Conservation (phyloP, 2,888 invertebrate genomes). For the Leptodirus hochenwartii region DNA sequence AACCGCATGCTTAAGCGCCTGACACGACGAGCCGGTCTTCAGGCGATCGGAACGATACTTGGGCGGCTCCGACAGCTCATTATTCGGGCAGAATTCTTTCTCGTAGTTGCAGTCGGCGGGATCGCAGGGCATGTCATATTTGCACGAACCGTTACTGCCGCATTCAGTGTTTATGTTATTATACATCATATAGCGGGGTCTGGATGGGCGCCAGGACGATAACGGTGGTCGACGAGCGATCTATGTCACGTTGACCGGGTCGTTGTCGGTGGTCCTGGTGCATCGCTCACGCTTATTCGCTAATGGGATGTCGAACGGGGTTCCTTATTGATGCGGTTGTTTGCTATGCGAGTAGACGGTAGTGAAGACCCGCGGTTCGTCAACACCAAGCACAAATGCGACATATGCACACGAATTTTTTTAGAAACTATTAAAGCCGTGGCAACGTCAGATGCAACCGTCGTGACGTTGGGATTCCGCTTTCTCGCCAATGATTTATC, state of each 20-base stretch:
- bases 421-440: no score
- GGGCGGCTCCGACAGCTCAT: constrained; percentile 26
- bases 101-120: constrained; percentile 25
- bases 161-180: constrained; percentile 18
- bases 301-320: no score
- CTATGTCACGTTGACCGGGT: constrained; percentile 4
- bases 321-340: no score
- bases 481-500: no score
- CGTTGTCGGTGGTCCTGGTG: background rate
- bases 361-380: no score
- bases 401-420: no score
- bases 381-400: no score
- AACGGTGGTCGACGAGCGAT: no score
- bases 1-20: constrained; percentile 80
- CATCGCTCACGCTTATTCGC: constrained; percentile 3
- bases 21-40: constrained; percentile 64
- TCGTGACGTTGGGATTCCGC: no score
- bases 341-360: no score
- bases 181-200: constrained; percentile 13
- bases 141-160: constrained; percentile 21
- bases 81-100: constrained; percentile 25
- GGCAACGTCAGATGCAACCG: no score
- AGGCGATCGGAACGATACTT: constrained; percentile 29
- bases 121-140: constrained; percentile 27
- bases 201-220: no score